phyloP scores from a whole-genome alignment of 2,888 invertebrate species.

The Allolobophora icterica region DNA sequence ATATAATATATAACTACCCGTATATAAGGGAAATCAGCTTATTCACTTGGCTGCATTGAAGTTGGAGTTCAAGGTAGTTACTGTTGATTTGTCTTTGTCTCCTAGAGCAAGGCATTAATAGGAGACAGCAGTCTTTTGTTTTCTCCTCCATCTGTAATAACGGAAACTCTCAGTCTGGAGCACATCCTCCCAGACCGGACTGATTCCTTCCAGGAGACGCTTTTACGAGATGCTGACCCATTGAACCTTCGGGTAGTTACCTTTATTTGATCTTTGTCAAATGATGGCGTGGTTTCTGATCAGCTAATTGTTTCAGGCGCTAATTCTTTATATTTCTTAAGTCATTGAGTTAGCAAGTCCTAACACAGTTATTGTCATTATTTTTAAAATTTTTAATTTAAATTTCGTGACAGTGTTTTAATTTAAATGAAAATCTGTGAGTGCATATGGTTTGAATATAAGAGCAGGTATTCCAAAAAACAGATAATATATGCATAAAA shows the following conservation, averaged over 20 bases:
- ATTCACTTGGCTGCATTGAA: background rate
- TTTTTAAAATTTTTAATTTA: too few species aligned
- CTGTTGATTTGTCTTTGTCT: background rate
- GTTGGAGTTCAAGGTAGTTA: background rate
- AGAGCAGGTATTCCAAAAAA: too few species aligned
- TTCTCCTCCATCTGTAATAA: constrained; percentile 24
- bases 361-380: too few species aligned
- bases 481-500: too few species aligned
- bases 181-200: background rate
- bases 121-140: constrained; percentile 30
- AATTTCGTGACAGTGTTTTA: too few species aligned
- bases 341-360: too few species aligned
- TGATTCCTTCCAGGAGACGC: background rate
- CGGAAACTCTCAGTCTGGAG: constrained; percentile 4
- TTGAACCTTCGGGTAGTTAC: background rate
- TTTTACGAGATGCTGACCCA: background rate
- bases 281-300: too few species aligned
- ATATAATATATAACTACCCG: background rate
- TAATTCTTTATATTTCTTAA: too few species aligned
- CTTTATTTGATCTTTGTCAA: background rate
- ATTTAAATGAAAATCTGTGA: too few species aligned
- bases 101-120: constrained; percentile 33
- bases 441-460: too few species aligned
- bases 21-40: background rate
- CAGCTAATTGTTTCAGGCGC: too few species aligned